Base-by-base conservation (phyloP, 2,797 vertebrate genomes). In the Cottoperca gobio region DNA sequence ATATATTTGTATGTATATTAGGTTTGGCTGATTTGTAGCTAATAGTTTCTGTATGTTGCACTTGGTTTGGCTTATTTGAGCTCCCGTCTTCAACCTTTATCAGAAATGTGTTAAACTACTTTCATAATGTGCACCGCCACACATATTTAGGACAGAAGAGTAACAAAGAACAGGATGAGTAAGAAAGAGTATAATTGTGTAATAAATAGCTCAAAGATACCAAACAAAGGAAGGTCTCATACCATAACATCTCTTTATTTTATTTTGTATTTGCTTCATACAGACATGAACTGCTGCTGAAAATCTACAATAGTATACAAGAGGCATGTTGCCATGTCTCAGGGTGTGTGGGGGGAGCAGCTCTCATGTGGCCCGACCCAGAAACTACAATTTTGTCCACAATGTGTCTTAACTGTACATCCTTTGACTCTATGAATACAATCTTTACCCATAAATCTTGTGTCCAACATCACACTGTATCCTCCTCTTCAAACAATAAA, bases 301-400 rank as follows among this genome's bases (percentile, higher is more conserved):
- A 82, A 87, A 89, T 88, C 80, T 91, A 92, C 87, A 90, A 26
- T 78, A 88, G 73, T 81, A 50, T 89, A 89, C 86, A 87, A 60
- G 81, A 63, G 78, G 66, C 66, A 8, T 49, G 4, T 35, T 28
- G 78, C 79, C 80, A 37, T 70, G 40, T 81, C 86, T 87, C 59
- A 53, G 65, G 78, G 42, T 65, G 66, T 67, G 70, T 62, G 17
- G 55, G 24, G 64, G 55, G 10, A 68, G 68, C 65, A 68, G 68
- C 77, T 53, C 65, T 77, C 21, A 14, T 46, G 8, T 72, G 65
- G 39, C 17, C 11, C 1, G 14, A 42, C 42, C 61, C 77, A 65
- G 62, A 68, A 50, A 19, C 63, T 65, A 55, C 64, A 45, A 24
- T 68, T 83, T 60, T 43, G 66, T 85, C 73, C 70, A 49, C 33